Percentiles rank a stretch among this genome's conserved stretches.
phyloP scores from a whole-genome alignment of 2,797 vertebrate species.

The Vultur gryphus region DNA sequence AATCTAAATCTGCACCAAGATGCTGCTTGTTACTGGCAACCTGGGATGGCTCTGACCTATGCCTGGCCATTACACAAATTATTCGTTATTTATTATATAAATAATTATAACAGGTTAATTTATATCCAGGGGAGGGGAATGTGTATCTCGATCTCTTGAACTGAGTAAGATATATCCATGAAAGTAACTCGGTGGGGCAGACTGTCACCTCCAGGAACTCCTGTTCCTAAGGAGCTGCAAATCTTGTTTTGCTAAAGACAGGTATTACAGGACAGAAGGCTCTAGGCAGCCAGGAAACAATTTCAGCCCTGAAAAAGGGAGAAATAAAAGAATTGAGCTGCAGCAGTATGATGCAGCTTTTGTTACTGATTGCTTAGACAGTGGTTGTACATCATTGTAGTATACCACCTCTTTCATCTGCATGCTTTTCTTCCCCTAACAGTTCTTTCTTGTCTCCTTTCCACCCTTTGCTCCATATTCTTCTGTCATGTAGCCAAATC shows the following conservation, averaged over 20 bases:
- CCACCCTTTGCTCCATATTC: not conserved
- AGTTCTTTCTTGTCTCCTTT: not conserved
- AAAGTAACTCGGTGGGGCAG: not conserved
- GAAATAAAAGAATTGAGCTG: not conserved
- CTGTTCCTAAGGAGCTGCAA: not conserved
- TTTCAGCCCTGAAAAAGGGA: not conserved
- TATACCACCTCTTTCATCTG: not conserved
- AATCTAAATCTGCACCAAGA: not conserved
- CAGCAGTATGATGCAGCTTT: not conserved
- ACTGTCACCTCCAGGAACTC: not conserved
- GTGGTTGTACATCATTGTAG: rapidly evolving
- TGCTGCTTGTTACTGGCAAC: not conserved
- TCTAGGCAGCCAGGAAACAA: not conserved
- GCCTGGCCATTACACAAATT: not conserved
- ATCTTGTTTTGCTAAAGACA: not conserved
- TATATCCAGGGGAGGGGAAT: not conserved
- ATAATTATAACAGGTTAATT: not conserved
- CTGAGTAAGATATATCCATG: not conserved
- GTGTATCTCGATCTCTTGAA: not conserved
- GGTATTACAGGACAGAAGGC: not conserved
- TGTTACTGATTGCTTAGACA: not conserved
- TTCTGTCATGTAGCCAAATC: not conserved
- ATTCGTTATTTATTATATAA: not conserved
- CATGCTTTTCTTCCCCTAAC: not conserved
- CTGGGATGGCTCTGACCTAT: not conserved